Conservation (phyloP, 2,888 invertebrate species). For the Caenorhabditis imperialis region DNA sequence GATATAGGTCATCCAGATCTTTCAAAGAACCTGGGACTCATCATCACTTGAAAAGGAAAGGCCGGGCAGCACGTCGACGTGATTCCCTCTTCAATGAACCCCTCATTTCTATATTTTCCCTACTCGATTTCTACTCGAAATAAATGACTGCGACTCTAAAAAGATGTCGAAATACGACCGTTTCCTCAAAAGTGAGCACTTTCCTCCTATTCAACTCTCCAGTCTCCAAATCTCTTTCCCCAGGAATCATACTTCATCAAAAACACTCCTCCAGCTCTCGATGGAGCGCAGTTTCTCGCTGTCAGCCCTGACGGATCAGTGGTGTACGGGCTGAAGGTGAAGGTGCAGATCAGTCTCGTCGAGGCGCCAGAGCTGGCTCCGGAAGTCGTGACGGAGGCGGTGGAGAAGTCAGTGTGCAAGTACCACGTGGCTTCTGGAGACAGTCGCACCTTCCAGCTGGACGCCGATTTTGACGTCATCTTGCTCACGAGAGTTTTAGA, state of each 20-base stretch:
- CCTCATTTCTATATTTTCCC: neutral
- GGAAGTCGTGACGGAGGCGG: conserved; percentile 20
- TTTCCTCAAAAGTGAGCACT: conserved; percentile 12
- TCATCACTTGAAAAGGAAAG: no score
- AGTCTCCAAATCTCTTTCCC: conserved; percentile 1
- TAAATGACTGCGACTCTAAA: conserved; percentile 2
- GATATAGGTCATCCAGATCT: no score
- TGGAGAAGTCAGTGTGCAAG: conserved; percentile 30
- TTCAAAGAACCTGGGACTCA: no score
- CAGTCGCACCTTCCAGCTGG: conserved; percentile 12
- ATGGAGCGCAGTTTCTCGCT: conserved; percentile 35
- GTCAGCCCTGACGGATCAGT: conserved; percentile 16
- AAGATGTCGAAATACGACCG: conserved; percentile 6
- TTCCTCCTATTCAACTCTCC: no score
- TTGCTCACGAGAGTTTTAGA: conserved; percentile 23
- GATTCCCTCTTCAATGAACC: no score
- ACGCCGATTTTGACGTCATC: conserved; percentile 20
- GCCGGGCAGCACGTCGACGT: no score
- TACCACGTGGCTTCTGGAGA: conserved; percentile 45
- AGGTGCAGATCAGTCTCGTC: conserved; percentile 21
- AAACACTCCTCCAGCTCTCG: conserved; percentile 13
- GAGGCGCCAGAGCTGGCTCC: conserved; percentile 23
- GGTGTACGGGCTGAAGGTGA: conserved; percentile 22
- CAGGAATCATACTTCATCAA: conserved; percentile 39
- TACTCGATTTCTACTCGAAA: conserved; percentile 20